These are phyloP conservation scores for Gulo gulo DNA, from an alignment of 2,113 vertebrate species.

Conservation along the genomic window DNA sequence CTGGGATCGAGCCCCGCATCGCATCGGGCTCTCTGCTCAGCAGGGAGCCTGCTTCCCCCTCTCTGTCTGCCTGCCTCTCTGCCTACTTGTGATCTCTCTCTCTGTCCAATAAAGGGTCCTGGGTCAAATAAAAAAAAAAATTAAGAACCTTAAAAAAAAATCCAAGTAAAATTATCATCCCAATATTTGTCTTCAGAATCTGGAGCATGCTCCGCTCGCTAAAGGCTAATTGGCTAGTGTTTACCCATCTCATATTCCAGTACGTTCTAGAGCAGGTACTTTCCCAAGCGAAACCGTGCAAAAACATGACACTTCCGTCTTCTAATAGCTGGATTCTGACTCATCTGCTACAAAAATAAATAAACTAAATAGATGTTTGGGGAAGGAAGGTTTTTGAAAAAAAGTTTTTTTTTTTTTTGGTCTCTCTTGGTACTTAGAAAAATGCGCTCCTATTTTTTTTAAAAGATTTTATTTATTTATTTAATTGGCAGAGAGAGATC, in stretches of 20 bases:
- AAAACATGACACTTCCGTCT: not conserved
- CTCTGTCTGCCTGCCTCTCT: too few relatives aligned
- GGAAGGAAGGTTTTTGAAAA: not conserved
- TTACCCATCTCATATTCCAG: not conserved
- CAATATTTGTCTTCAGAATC: slow-evolving; percentile 5
- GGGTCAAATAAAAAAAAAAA: too few relatives aligned
- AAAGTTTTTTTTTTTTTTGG: not conserved
- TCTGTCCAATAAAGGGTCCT: too few relatives aligned
- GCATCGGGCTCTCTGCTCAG: too few relatives aligned
- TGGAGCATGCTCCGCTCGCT: not conserved
- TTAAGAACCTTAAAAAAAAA: too few relatives aligned
- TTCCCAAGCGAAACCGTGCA: not conserved
- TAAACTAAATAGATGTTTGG: not conserved
- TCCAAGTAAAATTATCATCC: not conserved
- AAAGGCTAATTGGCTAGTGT: not conserved
- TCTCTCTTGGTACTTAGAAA: not conserved
- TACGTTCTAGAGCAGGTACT: not conserved
- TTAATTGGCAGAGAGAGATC: too few relatives aligned
- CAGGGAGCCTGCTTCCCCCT: too few relatives aligned
- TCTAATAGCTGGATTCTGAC: not conserved
- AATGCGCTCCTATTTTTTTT: not conserved
- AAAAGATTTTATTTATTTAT: not conserved
- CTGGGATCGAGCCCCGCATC: too few relatives aligned
- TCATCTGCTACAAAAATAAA: not conserved
- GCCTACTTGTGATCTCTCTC: too few relatives aligned